These are phyloP conservation scores for Bombyx mori DNA, from an alignment of 1,140 invertebrate genomes.

Conservation along the genomic window DNA sequence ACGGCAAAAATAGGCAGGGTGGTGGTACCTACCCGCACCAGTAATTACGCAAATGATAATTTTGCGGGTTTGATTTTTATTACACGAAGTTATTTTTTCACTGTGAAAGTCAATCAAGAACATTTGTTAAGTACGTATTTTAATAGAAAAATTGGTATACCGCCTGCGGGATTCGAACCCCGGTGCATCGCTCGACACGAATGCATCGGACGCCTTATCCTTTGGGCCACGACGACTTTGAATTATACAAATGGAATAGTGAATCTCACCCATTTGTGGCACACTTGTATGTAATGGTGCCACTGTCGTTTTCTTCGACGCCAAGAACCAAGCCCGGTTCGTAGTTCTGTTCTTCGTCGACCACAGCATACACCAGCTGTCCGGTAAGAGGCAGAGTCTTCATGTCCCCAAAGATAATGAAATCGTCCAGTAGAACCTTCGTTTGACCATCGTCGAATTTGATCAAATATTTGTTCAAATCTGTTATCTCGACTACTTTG, in stretches of 20 bases:
- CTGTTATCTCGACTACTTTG: conserved; percentile 64
- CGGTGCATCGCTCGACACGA: too few relatives aligned
- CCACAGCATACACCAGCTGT: conserved; percentile 64
- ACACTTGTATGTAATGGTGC: conserved; percentile 62
- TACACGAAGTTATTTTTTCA: too few relatives aligned
- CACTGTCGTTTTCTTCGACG: conserved; percentile 53
- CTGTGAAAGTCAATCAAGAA: too few relatives aligned
- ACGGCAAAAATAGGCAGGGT: too few relatives aligned
- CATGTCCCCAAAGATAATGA: conserved; percentile 71
- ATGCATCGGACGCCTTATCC: too few relatives aligned
- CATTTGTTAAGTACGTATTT: too few relatives aligned
- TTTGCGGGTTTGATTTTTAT: too few relatives aligned
- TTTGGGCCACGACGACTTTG: background rate
- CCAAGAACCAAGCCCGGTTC: conserved; percentile 61
- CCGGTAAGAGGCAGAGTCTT: conserved; percentile 63
- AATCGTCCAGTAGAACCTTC: conserved; percentile 73
- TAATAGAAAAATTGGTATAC: too few relatives aligned
- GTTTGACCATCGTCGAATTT: conserved; percentile 74
- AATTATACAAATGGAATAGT: background rate
- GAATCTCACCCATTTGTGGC: conserved; percentile 62
- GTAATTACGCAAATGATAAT: too few relatives aligned
- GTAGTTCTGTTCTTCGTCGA: conserved; percentile 65
- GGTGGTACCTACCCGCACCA: too few relatives aligned
- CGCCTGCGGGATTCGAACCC: too few relatives aligned
- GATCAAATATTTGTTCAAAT: conserved; percentile 73